phyloP scores from a whole-genome alignment of 2,797 vertebrate species.

The Hippocampus kuda region DNA sequence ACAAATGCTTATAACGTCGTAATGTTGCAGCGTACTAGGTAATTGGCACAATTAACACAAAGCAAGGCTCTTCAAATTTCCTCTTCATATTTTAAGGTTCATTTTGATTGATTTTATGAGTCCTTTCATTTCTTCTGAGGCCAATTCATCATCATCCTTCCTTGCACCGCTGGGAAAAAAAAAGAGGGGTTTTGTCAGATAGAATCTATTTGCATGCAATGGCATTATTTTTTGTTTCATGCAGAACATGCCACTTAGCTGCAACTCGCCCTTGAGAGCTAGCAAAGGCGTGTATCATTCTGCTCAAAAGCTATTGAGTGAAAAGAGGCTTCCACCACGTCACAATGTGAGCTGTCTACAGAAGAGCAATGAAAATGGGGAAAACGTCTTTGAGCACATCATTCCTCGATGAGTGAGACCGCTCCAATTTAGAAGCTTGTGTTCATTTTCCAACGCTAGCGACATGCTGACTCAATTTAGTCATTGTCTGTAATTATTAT shows the following conservation, averaged over 20 bases:
- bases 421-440: constrained; percentile 40
- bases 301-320: constrained; percentile 8
- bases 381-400: constrained; percentile 21
- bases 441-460: constrained; percentile 37
- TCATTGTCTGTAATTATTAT: constrained; percentile 53
- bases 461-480: constrained; percentile 35
- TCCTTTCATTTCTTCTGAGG: constrained; percentile 33
- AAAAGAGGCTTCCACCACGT: constrained; percentile 12
- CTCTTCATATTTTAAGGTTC: constrained; percentile 31
- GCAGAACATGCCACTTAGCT: neutral
- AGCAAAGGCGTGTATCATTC: constrained; percentile 4
- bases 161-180: constrained; percentile 7
- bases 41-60: constrained; percentile 23
- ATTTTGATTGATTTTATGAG: constrained; percentile 38
- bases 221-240: neutral
- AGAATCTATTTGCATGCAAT: neutral
- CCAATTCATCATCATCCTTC: constrained; percentile 31
- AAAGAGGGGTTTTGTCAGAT: constrained; percentile 2
- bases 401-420: constrained; percentile 42
- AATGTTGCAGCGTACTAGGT: constrained; percentile 9
- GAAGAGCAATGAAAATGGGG: constrained; percentile 20
- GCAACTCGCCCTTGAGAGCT: neutral
- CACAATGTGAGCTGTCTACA: constrained; percentile 12
- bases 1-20: constrained; percentile 15
- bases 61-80: constrained; percentile 22